Evolutionary conservation across 2,797 vertebrate species (phyloP).

Genomic region (Lepilemur ruficaudatus): DNA sequence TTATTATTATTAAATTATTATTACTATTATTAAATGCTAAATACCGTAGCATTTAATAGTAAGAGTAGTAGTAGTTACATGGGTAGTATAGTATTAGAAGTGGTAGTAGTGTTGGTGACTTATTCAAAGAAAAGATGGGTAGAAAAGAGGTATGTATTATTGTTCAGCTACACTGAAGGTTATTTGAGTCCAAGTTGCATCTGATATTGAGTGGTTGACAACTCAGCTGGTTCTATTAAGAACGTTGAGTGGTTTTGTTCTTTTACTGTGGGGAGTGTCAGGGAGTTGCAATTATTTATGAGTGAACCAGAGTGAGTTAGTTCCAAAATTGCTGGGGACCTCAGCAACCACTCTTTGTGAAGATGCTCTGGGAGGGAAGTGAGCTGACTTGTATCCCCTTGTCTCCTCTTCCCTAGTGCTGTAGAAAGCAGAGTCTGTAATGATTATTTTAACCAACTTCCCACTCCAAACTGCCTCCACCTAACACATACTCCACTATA

Average conservation of each 20-base stretch:
- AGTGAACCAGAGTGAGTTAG: background rate
- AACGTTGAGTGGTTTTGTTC: background rate
- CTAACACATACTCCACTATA: fast-evolving
- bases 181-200: fast-evolving
- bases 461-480: fast-evolving
- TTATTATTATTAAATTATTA: too few relatives aligned
- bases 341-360: fast-evolving
- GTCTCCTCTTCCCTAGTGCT: background rate
- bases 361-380: fast-evolving
- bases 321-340: too few relatives aligned
- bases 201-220: too few relatives aligned
- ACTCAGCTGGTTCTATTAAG: too few relatives aligned
- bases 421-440: background rate
- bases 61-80: background rate
- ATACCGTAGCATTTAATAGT: background rate
- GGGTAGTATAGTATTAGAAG: fast-evolving
- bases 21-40: too few relatives aligned
- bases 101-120: background rate
- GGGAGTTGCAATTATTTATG: background rate
- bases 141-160: background rate
- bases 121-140: background rate
- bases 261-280: too few relatives aligned
- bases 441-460: background rate
- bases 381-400: fast-evolving
- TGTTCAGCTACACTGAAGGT: background rate